Evolutionary conservation across 2,797 vertebrate species (phyloP).

Genomic region (Vespertilio murinus): DNA sequence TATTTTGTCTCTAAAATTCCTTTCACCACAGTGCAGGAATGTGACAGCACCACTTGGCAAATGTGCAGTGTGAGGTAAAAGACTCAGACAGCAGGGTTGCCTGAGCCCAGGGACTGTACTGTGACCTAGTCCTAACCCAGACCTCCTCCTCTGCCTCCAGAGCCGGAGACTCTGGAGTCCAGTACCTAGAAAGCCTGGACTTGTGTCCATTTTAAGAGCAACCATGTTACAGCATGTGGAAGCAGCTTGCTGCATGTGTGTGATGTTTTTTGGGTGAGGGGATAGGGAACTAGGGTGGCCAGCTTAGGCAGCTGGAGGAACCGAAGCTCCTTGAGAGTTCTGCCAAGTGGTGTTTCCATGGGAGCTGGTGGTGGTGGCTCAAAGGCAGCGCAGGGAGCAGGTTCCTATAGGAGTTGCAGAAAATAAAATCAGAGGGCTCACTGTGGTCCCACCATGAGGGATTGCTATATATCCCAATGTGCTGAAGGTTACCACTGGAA

Average conservation of each 20-base stretch:
- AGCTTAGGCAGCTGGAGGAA: background rate
- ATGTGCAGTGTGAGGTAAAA: background rate
- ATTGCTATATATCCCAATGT: background rate
- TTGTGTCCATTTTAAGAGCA: background rate
- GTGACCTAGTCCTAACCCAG: background rate
- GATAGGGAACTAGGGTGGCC: too few relatives aligned
- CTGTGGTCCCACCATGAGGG: background rate
- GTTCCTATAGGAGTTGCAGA: background rate
- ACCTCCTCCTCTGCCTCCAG: background rate
- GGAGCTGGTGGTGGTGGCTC: background rate
- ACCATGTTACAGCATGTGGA: background rate
- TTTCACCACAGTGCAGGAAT: fast-evolving
- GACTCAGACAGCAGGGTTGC: background rate
- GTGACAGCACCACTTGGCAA: background rate
- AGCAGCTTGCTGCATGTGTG: background rate
- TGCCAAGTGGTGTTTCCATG: background rate
- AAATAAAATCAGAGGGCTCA: background rate
- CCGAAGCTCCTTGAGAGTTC: background rate
- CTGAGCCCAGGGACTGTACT: background rate
- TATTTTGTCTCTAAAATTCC: too few relatives aligned
- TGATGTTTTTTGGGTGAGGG: too few relatives aligned
- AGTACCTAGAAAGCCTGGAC: background rate
- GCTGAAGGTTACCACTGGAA: background rate
- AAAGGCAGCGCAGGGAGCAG: background rate
- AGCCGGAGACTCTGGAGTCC: too few relatives aligned